Base-by-base conservation (phyloP, 2,888 invertebrate species). In the Drosophila crucigera region DNA sequence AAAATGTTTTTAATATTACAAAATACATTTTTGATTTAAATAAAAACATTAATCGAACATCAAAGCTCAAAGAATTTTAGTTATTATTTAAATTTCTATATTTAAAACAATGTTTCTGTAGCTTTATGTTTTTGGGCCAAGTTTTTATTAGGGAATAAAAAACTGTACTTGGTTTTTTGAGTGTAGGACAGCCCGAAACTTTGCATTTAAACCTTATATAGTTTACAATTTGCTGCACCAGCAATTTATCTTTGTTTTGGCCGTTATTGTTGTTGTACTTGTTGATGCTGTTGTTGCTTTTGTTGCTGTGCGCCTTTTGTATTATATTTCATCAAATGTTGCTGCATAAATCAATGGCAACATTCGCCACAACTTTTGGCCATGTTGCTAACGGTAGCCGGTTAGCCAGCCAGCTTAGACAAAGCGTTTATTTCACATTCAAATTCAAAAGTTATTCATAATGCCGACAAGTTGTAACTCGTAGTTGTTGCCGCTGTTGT, bases 351-450 rank as follows among this genome's bases (percentile, higher is more conserved):
- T 88, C 87, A 88, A 76, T 76, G 78, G 78, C 73, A 80, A 78
- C 76, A 77, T 80, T 72, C 79, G 76, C 70, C 73, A 67, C 77
- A 76, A 76, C 37, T 69, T 73, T 78, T 78, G 76, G 71, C 71
- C 69, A 76, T 80, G 77, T 78, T 86, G 84, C 82, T 86, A 87
- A 84, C 84, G 84, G 84, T 84, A 87, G 84, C 84, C 80, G 72
- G 68, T 68, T 70, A 58, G 62, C 68, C 67, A 49, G 73, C 59
- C 71, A 47, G 68, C 69, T 79, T 81, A 87, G 87, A 87, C 89
- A 87, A 87, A 84, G 87, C 87, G 87, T 89, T 87, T 87, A 87
- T 89, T 89, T 87, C 89, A 89, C 89, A 87, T 87, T 89, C 87
- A 89, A 86, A 87, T 87, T 84, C 76, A 68, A 84, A 87, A 87